These are phyloP conservation scores for Mesodorylaimus sp. DNA, from an alignment of 2,888 invertebrate species.

Conservation along the genomic window DNA sequence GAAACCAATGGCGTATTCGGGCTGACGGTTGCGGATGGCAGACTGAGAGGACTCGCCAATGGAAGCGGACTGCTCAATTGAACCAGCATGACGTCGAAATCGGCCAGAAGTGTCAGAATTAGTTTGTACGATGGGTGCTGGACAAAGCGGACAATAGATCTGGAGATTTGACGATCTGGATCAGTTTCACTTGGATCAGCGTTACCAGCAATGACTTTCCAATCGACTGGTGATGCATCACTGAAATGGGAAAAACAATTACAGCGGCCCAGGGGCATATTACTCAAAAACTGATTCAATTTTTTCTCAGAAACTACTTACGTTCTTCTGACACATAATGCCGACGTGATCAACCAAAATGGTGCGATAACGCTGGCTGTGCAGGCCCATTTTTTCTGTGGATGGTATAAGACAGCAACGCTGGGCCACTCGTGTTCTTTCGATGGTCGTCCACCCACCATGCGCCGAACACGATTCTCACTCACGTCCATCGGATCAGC, in stretches of 20 bases:
- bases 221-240: background rate
- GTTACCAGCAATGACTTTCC: conserved; percentile 4
- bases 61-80: conserved; percentile 39
- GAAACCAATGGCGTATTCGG: conserved; percentile 36
- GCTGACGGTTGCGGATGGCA: background rate
- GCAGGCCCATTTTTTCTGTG: conserved; percentile 35
- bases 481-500: no score
- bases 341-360: conserved; percentile 38
- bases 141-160: conserved; percentile 11
- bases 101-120: conserved; percentile 16
- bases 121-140: conserved; percentile 18
- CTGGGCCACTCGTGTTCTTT: conserved; percentile 42
- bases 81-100: conserved; percentile 43
- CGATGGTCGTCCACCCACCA: conserved; percentile 10
- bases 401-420: conserved; percentile 39
- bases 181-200: background rate
- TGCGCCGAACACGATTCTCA: background rate
- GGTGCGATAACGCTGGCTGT: conserved; percentile 38
- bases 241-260: conserved; percentile 4
- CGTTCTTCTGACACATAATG: conserved; percentile 34
- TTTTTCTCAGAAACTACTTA: conserved; percentile 9
- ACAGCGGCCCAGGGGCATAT: background rate
- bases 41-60: conserved; percentile 21
- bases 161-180: background rate
- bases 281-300: background rate